phyloP scores from a whole-genome alignment of 2,888 invertebrate genomes.

The Euplagia quadripunctaria region DNA sequence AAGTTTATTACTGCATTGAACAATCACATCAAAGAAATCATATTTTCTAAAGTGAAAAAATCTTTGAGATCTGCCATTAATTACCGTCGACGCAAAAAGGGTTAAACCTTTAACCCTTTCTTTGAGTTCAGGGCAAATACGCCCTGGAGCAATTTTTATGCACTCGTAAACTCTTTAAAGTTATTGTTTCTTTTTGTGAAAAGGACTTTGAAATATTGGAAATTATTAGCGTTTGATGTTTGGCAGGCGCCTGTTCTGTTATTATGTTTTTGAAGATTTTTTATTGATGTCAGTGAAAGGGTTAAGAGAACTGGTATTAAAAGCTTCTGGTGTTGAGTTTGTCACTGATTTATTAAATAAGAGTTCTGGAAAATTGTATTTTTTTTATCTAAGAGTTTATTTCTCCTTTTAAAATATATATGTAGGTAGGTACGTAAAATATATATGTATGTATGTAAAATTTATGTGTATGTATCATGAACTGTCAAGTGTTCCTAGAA shows the following conservation, averaged over 20 bases:
- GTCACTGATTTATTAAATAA: slow-evolving; percentile 34
- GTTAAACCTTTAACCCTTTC: slow-evolving; percentile 78
- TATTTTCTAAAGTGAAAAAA: slow-evolving; percentile 59
- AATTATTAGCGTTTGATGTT: slow-evolving; percentile 82
- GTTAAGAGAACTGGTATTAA: slow-evolving; percentile 43
- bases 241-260: slow-evolving; percentile 53
- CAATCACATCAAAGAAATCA: slow-evolving; percentile 73
- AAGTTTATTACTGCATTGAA: slow-evolving; percentile 59
- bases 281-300: slow-evolving; percentile 41
- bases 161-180: slow-evolving; percentile 77
- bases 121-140: slow-evolving; percentile 64
- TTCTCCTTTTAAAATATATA: too few species aligned
- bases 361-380: not conserved
- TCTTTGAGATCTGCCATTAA: slow-evolving; percentile 79
- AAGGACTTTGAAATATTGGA: slow-evolving; percentile 81
- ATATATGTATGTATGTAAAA: too few species aligned
- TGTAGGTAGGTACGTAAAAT: too few species aligned
- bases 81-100: slow-evolving; percentile 80
- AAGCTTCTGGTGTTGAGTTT: slow-evolving; percentile 35
- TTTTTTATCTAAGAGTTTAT: not conserved
- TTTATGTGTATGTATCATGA: too few species aligned
- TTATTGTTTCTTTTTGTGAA: slow-evolving; percentile 83
- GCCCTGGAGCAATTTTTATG: slow-evolving; percentile 76
- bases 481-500: too few species aligned
- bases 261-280: slow-evolving; percentile 32